phyloP scores from a whole-genome alignment of 2,797 vertebrate genomes.

The Mastacembelus armatus region DNA sequence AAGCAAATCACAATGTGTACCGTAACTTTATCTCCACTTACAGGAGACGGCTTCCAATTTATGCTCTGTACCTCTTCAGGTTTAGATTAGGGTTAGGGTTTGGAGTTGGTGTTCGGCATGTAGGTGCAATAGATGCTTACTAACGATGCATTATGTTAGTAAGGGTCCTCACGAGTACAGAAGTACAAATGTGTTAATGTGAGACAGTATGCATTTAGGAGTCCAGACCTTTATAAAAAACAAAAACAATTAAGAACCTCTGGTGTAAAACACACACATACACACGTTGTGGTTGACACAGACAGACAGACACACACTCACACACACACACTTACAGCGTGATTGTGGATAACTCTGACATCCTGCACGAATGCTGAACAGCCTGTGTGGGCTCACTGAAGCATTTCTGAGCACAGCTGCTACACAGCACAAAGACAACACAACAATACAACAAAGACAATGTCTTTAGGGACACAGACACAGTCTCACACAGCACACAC shows the following conservation, averaged over 20 bases:
- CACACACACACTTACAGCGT: conserved; percentile 95
- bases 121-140: not conserved
- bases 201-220: conserved; percentile 2
- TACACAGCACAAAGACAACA: conserved; percentile 97
- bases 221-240: conserved; percentile 1
- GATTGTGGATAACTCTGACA: conserved; percentile 99
- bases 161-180: conserved; percentile 1
- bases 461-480: conserved; percentile 76
- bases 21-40: not conserved
- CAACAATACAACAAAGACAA: conserved; percentile 82
- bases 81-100: no score
- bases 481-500: conserved; percentile 35
- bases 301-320: conserved; percentile 13
- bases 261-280: conserved; percentile 28
- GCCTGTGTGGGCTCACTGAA: conserved; percentile 99
- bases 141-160: not conserved
- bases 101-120: no score
- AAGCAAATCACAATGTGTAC: no score
- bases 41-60: no score
- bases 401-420: conserved; percentile 99
- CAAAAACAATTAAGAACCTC: conserved; percentile 35
- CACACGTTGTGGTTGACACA: conserved; percentile 12
- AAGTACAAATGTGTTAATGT: not conserved
- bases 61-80: no score
- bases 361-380: conserved; percentile 99